Evolutionary conservation across 2,888 invertebrate genomes (phyloP).

Genomic region (Drosophila limbata): DNA sequence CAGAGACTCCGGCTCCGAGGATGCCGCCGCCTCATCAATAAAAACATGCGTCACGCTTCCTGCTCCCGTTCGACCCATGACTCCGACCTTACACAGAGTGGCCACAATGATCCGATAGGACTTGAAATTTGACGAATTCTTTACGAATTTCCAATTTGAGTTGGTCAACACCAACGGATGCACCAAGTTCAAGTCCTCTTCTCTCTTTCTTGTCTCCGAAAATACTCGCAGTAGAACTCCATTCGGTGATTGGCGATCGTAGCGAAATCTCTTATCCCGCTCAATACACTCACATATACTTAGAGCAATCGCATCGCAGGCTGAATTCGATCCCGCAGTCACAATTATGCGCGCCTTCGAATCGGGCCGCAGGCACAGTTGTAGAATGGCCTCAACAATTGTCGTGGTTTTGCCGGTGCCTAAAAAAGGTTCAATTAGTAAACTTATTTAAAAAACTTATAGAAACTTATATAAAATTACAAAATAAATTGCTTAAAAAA

Average conservation of each 20-base stretch:
- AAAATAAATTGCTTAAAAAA: too few relatives aligned
- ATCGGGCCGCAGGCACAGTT: background rate
- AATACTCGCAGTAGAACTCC: conserved; percentile 1
- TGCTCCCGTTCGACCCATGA: background rate
- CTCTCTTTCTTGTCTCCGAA: background rate
- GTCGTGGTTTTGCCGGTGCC: background rate
- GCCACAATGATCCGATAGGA: background rate
- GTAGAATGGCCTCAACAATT: conserved; percentile 1
- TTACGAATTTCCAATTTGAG: background rate
- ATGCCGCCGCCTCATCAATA: conserved; percentile 8
- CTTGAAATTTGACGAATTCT: background rate
- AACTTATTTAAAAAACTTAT: background rate
- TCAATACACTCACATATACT: background rate
- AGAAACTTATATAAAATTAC: too few relatives aligned
- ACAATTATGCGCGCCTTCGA: background rate
- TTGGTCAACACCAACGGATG: conserved; percentile 3
- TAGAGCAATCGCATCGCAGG: background rate
- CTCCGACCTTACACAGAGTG: background rate
- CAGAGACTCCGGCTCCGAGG: conserved; percentile 1
- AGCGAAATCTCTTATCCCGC: background rate
- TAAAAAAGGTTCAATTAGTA: background rate
- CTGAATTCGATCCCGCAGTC: background rate
- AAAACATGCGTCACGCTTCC: background rate
- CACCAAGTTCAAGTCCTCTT: background rate
- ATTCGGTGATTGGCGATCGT: background rate